Evolutionary conservation across 2,888 invertebrate species (phyloP), one percentile per base, ranked within the genome.

Genomic region (Parapristionchus giblindavisi): DNA sequence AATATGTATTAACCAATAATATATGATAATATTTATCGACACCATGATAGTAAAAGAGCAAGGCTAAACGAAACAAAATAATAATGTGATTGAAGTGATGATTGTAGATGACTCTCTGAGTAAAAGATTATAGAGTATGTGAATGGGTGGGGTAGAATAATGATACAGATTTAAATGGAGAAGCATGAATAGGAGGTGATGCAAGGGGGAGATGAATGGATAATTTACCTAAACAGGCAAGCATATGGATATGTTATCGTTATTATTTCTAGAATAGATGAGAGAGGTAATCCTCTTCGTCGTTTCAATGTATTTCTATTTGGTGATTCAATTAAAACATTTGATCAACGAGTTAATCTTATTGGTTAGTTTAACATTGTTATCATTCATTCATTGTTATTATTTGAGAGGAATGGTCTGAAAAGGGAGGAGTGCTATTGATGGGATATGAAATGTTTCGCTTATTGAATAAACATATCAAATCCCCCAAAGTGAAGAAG

Each of bases 381-480:
- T 58, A n/a, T 24, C 4, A 40, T 58, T 52, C 0, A 14, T 14
- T 17, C 6, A 32, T 2, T 2, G 4, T 71, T 2, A 86, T 27
- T 11, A 60, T 89, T 84, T 85, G 89, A 84, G 89, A 92, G 87
- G 93, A 93, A 75, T 99, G 98, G 98, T 91, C 92, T 52, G 91
- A 92, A 51, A 91, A 92, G 11, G 97, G 97, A 5, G 98, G 98
- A 1, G 96, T 98, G 1, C 90, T 99, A 51, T 91, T 99, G 84
- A 94, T 99, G 88, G 98, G 99, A 1, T 99, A 99, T 89, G 99
- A 99, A 90, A 91, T 98, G 88, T 99, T 95, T 88, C 91, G 98
- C 27, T 92, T 96, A 80, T 90, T 99, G 72, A 94, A 94, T 54
- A 77, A 78, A 52, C 34, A 65, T 36, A 80, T 79, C 14, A 36